These are phyloP conservation scores for Rhinogobio ventralis DNA, from an alignment of 2,797 vertebrate genomes.

Conservation along the genomic window DNA sequence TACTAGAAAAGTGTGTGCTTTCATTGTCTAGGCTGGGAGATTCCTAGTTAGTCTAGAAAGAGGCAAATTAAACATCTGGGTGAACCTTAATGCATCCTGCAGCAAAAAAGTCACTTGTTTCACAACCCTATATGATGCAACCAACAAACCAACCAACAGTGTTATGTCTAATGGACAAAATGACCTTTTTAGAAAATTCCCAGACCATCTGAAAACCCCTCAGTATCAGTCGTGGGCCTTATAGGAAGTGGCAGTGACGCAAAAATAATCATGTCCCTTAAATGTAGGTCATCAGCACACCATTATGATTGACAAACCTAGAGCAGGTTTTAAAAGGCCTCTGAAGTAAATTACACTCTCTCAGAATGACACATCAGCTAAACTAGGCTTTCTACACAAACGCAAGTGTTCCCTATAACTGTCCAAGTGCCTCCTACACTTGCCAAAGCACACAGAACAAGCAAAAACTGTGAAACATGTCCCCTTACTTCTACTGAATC, in stretches of 20 bases:
- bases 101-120: not conserved
- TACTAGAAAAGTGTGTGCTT: not conserved
- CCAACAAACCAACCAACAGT: not conserved
- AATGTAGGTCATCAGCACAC: constrained; percentile 55
- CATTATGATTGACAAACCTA: constrained; percentile 46
- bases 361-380: constrained; percentile 54
- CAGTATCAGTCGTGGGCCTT: constrained; percentile 26
- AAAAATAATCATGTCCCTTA: constrained; percentile 46
- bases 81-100: not conserved
- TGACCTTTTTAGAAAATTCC: constrained; percentile 36
- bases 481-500: not conserved
- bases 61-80: constrained; percentile 2
- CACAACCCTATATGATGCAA: not conserved
- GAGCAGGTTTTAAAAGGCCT: constrained; percentile 40
- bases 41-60: constrained; percentile 5
- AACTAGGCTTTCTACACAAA: constrained; percentile 49
- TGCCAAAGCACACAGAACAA: constrained; percentile 10
- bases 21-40: not conserved
- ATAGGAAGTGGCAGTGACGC: constrained; percentile 50
- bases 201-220: constrained; percentile 47
- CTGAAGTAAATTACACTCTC: constrained; percentile 44
- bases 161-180: not conserved
- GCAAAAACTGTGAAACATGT: constrained; percentile 7
- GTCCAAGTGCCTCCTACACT: constrained; percentile 48
- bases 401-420: constrained; percentile 37